Percentiles rank a stretch among this genome's conserved stretches.
phyloP scores from a whole-genome alignment of 2,888 invertebrate genomes.

The Willowsia nigromaculata region DNA sequence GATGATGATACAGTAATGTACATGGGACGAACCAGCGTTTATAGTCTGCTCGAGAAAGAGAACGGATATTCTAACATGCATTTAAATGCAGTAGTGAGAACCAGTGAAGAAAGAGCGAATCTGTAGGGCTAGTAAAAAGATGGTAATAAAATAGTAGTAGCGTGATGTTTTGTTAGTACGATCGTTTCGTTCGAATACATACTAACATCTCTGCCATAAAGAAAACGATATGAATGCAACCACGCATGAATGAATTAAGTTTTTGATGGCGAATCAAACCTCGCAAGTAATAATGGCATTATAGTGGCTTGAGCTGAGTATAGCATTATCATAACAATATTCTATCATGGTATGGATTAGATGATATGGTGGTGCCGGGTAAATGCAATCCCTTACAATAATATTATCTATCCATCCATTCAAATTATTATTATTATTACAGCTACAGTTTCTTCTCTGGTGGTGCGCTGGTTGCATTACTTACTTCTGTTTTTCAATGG shows the following conservation, averaged over 20 bases:
- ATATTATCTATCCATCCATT: neutral
- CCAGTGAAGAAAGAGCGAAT: neutral
- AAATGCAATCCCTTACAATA: neutral
- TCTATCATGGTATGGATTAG: neutral
- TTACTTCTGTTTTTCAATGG: neutral
- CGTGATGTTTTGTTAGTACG: neutral
- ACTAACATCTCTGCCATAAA: neutral
- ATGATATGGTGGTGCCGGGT: neutral
- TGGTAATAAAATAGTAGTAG: neutral
- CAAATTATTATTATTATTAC: neutral
- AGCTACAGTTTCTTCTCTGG: neutral
- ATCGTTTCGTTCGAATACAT: neutral
- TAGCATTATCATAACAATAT: neutral
- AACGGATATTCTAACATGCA: neutral
- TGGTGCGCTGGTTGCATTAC: neutral
- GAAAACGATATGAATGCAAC: neutral
- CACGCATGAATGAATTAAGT: conserved; percentile 4
- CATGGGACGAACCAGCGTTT: neutral
- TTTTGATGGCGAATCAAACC: neutral
- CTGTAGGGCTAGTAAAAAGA: neutral
- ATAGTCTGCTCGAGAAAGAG: neutral
- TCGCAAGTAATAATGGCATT: neutral
- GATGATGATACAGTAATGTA: neutral
- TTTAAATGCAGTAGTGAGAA: neutral
- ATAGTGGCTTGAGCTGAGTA: neutral